Base-by-base conservation (phyloP, 2,888 invertebrate genomes). In the Boloria euphrosyne region DNA sequence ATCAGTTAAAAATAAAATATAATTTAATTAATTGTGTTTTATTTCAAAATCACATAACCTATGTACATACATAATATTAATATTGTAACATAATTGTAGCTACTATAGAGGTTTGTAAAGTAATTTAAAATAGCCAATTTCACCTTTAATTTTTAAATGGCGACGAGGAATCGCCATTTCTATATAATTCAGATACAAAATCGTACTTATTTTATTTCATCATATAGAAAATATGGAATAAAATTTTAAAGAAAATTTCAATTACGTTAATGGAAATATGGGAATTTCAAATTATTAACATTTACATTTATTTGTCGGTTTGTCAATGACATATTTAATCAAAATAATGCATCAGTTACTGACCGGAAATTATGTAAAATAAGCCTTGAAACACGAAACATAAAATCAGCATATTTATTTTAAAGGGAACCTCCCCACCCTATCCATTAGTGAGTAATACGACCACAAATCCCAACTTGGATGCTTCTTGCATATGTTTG, bases 341-440 rank as follows among this genome's bases (percentile, higher is more conserved):
- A 83, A 81, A 82, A 80, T 86, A 86, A 85, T 80, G 84, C 80
- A 78, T 81, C 80, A 80, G 85, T 80, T 82, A 81, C 86, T 84
- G 86, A 83, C 85, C 86, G 84, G 82, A 89, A 88, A 87, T 89
- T 89, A 89, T 89, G 88, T 85, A 86, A 89, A 90, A 83, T 82
- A 87, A 79, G 79, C 81, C 83, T 85, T 84, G 87, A 86, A 89
- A 87, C 84, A 82, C 75, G 83, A 80, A 38, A 85, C 83, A 83
- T 83, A 76, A 84, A 87, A 89, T 89, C 89, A 87, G 85, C 85
- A 88, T 88, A 86, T 89, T 89, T 86, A 88, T 90, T 86, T 86
- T 83, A 80, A 79, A 83, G 83, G 83, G 83, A 78, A 73, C 74
- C 72, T 65, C 75, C 77, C 81, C 83, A 77, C 85, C 87, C 84